Base-by-base conservation (phyloP, 2,888 invertebrate species). In the Caenorhabditis sp. region DNA sequence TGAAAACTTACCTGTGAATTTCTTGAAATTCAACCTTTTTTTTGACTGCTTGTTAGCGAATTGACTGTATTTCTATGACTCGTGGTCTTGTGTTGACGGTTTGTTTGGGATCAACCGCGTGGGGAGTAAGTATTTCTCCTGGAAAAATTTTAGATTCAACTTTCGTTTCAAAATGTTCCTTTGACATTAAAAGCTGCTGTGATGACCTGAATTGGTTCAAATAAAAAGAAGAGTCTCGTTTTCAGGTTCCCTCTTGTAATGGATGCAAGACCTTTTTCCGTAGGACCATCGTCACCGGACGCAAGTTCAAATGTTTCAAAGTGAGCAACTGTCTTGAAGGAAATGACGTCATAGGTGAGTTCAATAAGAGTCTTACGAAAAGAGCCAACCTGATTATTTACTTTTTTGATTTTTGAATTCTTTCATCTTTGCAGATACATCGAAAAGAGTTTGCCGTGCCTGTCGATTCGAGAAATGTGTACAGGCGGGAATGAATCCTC, bases 251-350 rank as follows among this genome's bases (percentile, higher is more conserved):
- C 3, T 82, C 82, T 24, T 82, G 82, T 35, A 76, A 82, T 35
- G 82, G 76, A 16, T 82, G 82, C 41, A 82, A 82, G 64, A 76
- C 82, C 16, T 82, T 82, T 28, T 82, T 82, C 59, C 82, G 82
- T 6, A 58, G 82, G 31, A 72, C 76, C 19, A 76, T 82, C 2
- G 72, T 76, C 35, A 64, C 64, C n/a, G 82, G 82, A 12, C 19
- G 44, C 0, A 63, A 70, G 56, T 81, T 69, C 66, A 49, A 49
- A 47, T 81, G 81, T 63, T 12, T 22, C 19, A 76, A 82, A 75
- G 51, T 51, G 4, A 72, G 59, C 38, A 79, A 70, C 28, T 81
- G 81, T 41, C 47, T 81, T 6, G 69, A 81, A 7, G 61, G 44
- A 41, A 26, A 49, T 24, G 56, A 68, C 51, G 68, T 76, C 26